Evolutionary conservation across 1,140 invertebrate species (phyloP).

Genomic region (Mya arenaria): DNA sequence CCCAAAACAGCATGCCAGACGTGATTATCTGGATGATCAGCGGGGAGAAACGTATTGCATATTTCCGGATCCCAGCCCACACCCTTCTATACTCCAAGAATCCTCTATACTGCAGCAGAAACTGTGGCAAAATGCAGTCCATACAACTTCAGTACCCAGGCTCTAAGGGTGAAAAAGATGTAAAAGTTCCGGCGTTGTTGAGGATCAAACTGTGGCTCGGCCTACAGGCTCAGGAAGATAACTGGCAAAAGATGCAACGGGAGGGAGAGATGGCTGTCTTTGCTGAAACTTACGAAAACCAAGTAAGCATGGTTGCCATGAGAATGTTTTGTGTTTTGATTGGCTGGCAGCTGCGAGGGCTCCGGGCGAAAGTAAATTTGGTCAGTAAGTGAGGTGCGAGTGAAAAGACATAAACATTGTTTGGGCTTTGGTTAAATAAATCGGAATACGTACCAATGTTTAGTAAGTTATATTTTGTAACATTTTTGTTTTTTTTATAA

Average conservation of each 20-base stretch:
- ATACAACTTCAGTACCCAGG: slow-evolving; percentile 79
- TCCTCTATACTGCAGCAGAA: slow-evolving; percentile 75
- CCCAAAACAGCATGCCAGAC: slow-evolving; percentile 83
- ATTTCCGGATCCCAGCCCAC: slow-evolving; percentile 81
- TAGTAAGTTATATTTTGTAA: too few relatives aligned
- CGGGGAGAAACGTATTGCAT: slow-evolving; percentile 82
- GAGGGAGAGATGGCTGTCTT: slow-evolving; percentile 82
- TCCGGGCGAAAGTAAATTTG: too few relatives aligned
- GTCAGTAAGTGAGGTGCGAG: too few relatives aligned
- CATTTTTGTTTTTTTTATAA: too few relatives aligned
- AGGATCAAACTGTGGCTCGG: slow-evolving; percentile 82
- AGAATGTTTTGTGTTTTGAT: too few relatives aligned
- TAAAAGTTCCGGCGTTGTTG: slow-evolving; percentile 79
- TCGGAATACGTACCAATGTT: too few relatives aligned
- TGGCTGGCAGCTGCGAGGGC: too few relatives aligned
- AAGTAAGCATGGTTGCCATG: too few relatives aligned
- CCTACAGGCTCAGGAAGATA: slow-evolving; percentile 78
- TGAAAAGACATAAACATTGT: too few relatives aligned
- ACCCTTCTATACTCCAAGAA: slow-evolving; percentile 79
- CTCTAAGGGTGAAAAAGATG: slow-evolving; percentile 72
- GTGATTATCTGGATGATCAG: slow-evolving; percentile 83
- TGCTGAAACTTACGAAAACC: slow-evolving; percentile 83
- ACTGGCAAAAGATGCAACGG: slow-evolving; percentile 80
- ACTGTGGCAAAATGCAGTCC: slow-evolving; percentile 81
- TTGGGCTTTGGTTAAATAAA: too few relatives aligned